These are phyloP conservation scores for Apotomis betuletana DNA, from an alignment of 2,888 invertebrate genomes.

Conservation along the genomic window DNA sequence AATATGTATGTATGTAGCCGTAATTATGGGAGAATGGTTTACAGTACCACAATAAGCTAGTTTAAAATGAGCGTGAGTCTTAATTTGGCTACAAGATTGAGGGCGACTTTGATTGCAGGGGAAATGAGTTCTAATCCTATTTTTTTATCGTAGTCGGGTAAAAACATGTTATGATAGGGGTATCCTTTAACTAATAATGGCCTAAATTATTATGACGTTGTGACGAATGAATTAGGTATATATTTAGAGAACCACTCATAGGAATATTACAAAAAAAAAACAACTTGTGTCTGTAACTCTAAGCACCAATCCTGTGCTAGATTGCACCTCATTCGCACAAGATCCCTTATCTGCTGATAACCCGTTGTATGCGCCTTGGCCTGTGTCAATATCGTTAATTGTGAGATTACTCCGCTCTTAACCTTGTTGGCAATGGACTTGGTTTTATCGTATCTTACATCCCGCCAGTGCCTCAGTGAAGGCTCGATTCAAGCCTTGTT, in stretches of 20 bases:
- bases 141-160: too few relatives aligned
- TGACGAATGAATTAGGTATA: too few relatives aligned
- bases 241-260: too few relatives aligned
- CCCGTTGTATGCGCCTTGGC: constrained; percentile 4
- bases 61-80: background rate
- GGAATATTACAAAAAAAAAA: too few relatives aligned
- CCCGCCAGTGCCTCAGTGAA: background rate
- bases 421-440: constrained; percentile 23
- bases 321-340: constrained; percentile 9
- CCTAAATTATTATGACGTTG: too few relatives aligned
- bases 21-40: constrained; percentile 1
- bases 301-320: background rate
- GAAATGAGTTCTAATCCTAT: too few relatives aligned
- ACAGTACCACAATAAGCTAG: background rate
- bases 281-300: background rate
- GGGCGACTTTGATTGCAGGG: too few relatives aligned
- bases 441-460: constrained; percentile 2
- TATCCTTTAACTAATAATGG: too few relatives aligned
- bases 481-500: constrained; percentile 6
- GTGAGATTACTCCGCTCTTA: constrained; percentile 17
- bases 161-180: too few relatives aligned
- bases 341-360: constrained; percentile 29
- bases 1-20: constrained; percentile 4
- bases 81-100: too few relatives aligned
- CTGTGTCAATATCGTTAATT: constrained; percentile 28